A percentile compares a stretch with the other conserved stretches of the same genome.
Evolutionary conservation across 1,140 invertebrate species (phyloP).

Genomic region (Nymphalis io): DNA sequence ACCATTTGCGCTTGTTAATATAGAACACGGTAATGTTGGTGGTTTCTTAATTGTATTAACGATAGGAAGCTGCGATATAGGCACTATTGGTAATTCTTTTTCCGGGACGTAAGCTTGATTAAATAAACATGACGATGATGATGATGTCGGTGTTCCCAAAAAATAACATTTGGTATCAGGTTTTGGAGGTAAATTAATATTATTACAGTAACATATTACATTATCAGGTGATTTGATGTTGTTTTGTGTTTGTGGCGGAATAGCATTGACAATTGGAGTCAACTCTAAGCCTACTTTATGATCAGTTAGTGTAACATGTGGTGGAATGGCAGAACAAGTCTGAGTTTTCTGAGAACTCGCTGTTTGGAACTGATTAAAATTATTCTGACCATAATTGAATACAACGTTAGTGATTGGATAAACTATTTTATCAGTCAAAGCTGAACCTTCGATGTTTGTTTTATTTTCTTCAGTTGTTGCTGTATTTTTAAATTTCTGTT

Average conservation of each 20-base stretch:
- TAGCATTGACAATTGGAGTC: not conserved
- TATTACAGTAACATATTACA: not conserved
- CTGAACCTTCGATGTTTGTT: not conserved
- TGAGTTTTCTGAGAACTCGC: not conserved
- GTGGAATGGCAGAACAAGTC: not conserved
- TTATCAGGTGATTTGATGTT: not conserved
- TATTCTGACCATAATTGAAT: not conserved
- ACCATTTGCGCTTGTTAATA: not conserved
- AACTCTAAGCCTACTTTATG: not conserved
- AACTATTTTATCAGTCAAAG: not conserved
- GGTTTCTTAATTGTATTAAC: slow-evolving; percentile 3
- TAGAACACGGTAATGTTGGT: not conserved
- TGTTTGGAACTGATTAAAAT: not conserved
- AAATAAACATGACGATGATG: not conserved
- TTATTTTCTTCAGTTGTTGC: not conserved
- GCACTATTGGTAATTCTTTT: not conserved
- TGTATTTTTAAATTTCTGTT: not conserved
- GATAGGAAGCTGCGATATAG: slow-evolving; percentile 2
- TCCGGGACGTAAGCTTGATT: not conserved
- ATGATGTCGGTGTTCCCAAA: not conserved
- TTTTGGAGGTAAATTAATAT: not conserved
- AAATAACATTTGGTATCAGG: not conserved
- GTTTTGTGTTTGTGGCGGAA: not conserved
- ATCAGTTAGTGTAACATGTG: not conserved
- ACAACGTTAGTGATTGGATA: not conserved